Evolutionary conservation across 2,888 invertebrate genomes (phyloP), one percentile per base, ranked within the genome.

Genomic region (Bellardia bayeri): DNA sequence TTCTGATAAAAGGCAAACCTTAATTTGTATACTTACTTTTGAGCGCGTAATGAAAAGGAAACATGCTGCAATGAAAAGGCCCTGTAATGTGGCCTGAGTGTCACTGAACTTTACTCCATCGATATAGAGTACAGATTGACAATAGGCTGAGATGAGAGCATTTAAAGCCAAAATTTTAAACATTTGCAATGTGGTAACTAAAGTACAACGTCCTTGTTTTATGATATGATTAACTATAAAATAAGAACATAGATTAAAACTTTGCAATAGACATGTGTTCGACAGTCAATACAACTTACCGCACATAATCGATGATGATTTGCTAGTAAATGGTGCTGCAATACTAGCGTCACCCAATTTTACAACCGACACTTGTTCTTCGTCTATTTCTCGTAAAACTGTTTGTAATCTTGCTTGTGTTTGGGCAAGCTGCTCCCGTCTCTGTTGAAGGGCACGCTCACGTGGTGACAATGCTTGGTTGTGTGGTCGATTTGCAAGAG

Each of bases 171-270:
- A 94, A 90, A 99, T 99, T 95, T 99, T 99, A 94, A 99, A 99
- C 99, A 99, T 99, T 94, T 99, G 99, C 86, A 99, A 95, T 0
- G 99, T 99, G 0, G 99, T 99, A 30, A 99, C 99, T 85, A 99
- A 94, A 0, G 99, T 99, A 93, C 99, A 99, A 33, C 99, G 96
- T 1, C 99, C 99, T 95, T 99, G 99, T 93, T 99, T 99, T 91
- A 99, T 99, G 88, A 99, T 98, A 94, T 99, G 99, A 92, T 99
- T 99, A 91, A 99, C 99, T 99, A 95, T 33, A 78, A 95, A 72
- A 74, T 5, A 37, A 95, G 51, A 89, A 88, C 83, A 94, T 30
- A 40, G 37, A 71, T 49, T 6, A 51, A 7, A 5, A 54, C n/a
- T 30, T 37, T 64, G 0, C 5, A 33, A 51, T 0, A 9, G 40